Evolutionary conservation across 2,113 vertebrate genomes (phyloP), one percentile per base, ranked within the genome.

Genomic region (Gasterosteus aculeatus): DNA sequence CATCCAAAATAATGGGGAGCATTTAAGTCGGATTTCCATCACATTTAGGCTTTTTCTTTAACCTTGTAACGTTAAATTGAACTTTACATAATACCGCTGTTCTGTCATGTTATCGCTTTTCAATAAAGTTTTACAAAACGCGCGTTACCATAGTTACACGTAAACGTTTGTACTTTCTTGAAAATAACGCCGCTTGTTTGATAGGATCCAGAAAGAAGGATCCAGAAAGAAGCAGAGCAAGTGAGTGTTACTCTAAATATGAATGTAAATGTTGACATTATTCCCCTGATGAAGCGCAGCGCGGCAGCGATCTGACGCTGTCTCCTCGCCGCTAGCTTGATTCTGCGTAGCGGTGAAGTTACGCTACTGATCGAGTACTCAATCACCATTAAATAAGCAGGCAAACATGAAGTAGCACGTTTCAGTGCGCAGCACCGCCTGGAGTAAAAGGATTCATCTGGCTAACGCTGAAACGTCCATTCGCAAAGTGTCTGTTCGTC

Each of bases 111-210:
- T 29, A 10, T 75, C 41, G 22, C 33, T 59, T 59, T 19, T 76
- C 35, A 62, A 69, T 70, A 63, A 77, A 77, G 47, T 61, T 62
- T 1, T 14, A 0, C 11, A 15, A 51, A 58, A 62, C 22, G 60
- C 2, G 1, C 2, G 78, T 82, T 69, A 46, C 82, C 78, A 68
- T 82, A 7, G 81, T 33, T 61, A 83, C 69, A 2, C 0, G 64
- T 39, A 66, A 66, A 81, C 53, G 5, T 1, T 15, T 10, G 26
- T 42, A 16, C 8, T 6, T n/a, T 31, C 6, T n/a, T 35, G 3
- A 18, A 49, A 61, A 31, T 12, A 19, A 14, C 1, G 8, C 16
- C 2, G 12, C 51, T 19, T 49, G 2, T 11, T 56, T 41, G 6
- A 0, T 19, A 44, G 19, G 39, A 7, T 57, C 1, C 12, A 1